phyloP scores from a whole-genome alignment of 2,113 vertebrate genomes.

The Micromys minutus region DNA sequence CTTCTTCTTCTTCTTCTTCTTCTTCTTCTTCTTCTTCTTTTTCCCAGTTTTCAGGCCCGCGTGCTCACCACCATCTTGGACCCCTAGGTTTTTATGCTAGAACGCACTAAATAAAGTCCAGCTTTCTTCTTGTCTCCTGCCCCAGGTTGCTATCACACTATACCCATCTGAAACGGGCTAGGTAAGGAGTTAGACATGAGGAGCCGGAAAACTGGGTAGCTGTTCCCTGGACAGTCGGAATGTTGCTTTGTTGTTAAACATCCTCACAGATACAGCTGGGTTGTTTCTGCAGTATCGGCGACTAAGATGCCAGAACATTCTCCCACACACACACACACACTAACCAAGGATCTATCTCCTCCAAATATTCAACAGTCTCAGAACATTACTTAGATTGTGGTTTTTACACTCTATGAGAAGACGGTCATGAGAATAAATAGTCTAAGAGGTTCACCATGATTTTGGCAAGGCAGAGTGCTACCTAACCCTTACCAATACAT shows the following conservation, averaged over 20 bases:
- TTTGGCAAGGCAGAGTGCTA: background rate
- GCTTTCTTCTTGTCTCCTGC: background rate
- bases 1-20: too few relatives aligned
- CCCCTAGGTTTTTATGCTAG: background rate
- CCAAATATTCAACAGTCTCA: background rate
- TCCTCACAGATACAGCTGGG: too few relatives aligned
- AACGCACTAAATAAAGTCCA: background rate
- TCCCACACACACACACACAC: background rate
- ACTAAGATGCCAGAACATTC: background rate
- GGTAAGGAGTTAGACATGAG: too few relatives aligned
- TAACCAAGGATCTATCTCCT: background rate
- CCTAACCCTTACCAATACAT: background rate
- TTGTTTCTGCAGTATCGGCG: background rate
- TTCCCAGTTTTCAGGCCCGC: too few relatives aligned
- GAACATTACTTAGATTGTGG: background rate
- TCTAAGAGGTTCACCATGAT: background rate
- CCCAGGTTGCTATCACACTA: too few relatives aligned
- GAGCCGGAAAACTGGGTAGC: background rate
- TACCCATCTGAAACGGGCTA: background rate
- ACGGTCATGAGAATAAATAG: background rate
- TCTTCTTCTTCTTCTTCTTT: too few relatives aligned
- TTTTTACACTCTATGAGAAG: background rate
- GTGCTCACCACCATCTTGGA: too few relatives aligned
- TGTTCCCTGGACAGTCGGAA: background rate
- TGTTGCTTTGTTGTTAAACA: background rate